These are phyloP conservation scores for Polypterus senegalus DNA, from an alignment of 2,113 vertebrate species.

Conservation along the genomic window DNA sequence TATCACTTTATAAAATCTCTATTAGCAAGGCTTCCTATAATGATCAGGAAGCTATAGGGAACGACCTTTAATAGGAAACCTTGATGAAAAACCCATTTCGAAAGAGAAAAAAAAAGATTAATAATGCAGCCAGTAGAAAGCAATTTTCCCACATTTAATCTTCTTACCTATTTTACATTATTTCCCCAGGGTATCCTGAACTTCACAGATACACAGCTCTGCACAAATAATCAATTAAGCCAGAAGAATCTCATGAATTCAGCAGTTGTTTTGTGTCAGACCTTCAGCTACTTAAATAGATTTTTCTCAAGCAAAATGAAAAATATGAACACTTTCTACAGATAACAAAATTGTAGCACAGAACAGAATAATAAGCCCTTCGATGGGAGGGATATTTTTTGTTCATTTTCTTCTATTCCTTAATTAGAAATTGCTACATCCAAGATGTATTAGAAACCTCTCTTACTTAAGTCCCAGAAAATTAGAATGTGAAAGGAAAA, in stretches of 20 bases:
- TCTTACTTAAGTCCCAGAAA: background rate
- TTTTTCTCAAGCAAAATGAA: conserved; percentile 34
- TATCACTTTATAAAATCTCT: conserved; percentile 33
- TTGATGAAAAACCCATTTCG: conserved; percentile 54
- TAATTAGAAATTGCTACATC: background rate
- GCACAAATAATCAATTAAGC: conserved; percentile 68
- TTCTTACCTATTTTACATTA: conserved; percentile 74
- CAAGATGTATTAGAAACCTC: background rate
- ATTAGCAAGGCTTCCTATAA: conserved; percentile 33
- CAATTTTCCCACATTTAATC: conserved; percentile 65
- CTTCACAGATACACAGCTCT: conserved; percentile 51
- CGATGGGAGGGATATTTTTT: too few species aligned
- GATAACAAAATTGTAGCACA: conserved; percentile 33
- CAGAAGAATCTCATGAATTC: conserved; percentile 49
- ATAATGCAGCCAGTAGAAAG: conserved; percentile 56
- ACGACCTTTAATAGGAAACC: conserved; percentile 40
- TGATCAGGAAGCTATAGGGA: conserved; percentile 39
- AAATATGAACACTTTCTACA: conserved; percentile 28
- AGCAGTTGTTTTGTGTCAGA: conserved; percentile 42
- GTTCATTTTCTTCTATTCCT: background rate
- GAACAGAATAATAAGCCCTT: conserved; percentile 31
- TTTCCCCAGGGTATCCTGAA: conserved; percentile 58
- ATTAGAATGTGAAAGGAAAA: background rate
- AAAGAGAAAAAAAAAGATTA: conserved; percentile 54
- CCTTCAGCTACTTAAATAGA: conserved; percentile 42